Evolutionary conservation across 2,113 vertebrate genomes (phyloP), one percentile per base, ranked within the genome.

Genomic region (Spea multiplicata): DNA sequence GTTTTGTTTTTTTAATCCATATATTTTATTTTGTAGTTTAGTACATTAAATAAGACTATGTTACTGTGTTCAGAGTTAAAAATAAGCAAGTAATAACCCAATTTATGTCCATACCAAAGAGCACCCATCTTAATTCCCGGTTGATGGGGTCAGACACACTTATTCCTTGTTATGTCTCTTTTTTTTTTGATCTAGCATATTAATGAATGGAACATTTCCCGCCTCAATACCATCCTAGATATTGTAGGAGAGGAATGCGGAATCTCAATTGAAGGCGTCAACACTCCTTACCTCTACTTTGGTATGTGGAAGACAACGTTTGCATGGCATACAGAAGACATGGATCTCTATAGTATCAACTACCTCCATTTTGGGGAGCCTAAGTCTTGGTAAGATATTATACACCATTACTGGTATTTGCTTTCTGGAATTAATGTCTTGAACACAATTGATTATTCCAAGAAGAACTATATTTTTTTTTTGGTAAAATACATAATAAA

Each of bases 221-320:
- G 89, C 84, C 89, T 99, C 80, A 96, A 98, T 86, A 98, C 96
- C 0, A 92, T 99, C 86, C 83, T 99, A 88, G 97, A 99, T 82
- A 91, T 98, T 72, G 93, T 98, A 17, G 94, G 91, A 87, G 96
- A 98, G 86, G 96, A 99, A 72, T 95, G 93, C 47, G 97, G 97
- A 13, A 95, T 99, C 76, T 96, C 94, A 71, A 97, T 99, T 13
- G 96, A 99, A 84, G 97, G 96, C 9, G 97, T 99, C 49, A 99
- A 98, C 90, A 99, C 97, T 0, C 96, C 97, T 0, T 98, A 99
- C 85, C 91, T 99, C 0, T 99, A 99, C 89, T 99, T 98, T 84
- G 96, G 97, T 74, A 99, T 99, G 97, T 99, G 97, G 97, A 99
- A 99, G 89, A 99, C 97, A 61, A 96, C 95, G 5, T 99, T 99